A percentile compares a stretch with the other conserved stretches of the same genome.
These are phyloP conservation scores for Squalus acanthias DNA, from an alignment of 2,797 vertebrate species.

Conservation along the genomic window DNA sequence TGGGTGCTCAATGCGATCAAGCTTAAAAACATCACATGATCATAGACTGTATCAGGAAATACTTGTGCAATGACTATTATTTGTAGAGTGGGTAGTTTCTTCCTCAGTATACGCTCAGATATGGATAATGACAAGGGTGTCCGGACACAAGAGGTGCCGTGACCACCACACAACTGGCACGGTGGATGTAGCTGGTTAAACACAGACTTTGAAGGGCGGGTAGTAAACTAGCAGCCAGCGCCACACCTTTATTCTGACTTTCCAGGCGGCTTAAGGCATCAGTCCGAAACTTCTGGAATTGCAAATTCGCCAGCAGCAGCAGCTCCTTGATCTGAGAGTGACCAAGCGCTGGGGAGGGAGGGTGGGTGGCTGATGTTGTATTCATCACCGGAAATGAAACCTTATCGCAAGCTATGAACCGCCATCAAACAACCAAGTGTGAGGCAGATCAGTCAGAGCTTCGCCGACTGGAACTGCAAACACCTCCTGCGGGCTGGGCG, in stretches of 20 bases:
- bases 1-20: neutral
- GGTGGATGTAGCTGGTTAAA: neutral
- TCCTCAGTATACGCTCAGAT: neutral
- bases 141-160: neutral
- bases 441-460: neutral
- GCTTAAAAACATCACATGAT: neutral
- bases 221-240: neutral
- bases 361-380: too few relatives aligned
- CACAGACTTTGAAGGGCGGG: neutral
- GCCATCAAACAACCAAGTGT: neutral
- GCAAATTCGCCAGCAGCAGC: too few relatives aligned
- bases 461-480: neutral
- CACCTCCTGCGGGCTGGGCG: neutral
- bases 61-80: neutral
- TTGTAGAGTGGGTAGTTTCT: neutral
- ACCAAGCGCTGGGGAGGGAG: neutral
- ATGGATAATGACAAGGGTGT: neutral
- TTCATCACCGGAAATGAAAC: neutral
- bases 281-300: neutral
- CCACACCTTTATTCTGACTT: neutral
- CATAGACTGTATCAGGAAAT: neutral
- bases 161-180: neutral
- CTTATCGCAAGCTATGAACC: neutral
- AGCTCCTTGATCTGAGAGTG: neutral
- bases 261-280: neutral